These are phyloP conservation scores for Uloborus plumipes DNA, from an alignment of 2,888 invertebrate species.

Conservation along the genomic window DNA sequence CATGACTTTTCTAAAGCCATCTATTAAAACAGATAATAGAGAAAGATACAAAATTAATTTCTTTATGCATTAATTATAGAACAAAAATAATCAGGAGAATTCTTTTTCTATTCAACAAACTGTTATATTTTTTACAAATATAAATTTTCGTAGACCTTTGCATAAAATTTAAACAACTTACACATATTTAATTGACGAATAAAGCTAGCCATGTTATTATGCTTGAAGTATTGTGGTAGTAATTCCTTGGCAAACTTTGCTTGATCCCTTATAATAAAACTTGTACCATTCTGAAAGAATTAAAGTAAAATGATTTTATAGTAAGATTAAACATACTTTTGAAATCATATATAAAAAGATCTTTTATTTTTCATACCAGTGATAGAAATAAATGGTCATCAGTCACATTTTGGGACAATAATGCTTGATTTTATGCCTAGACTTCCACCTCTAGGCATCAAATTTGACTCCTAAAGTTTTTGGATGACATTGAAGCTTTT, in stretches of 20 bases:
- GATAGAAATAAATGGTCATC: too few relatives aligned
- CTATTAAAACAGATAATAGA: slow-evolving; percentile 72
- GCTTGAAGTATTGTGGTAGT: slow-evolving; percentile 96
- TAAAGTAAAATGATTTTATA: too few relatives aligned
- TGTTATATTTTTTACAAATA: not conserved
- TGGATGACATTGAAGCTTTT: too few relatives aligned
- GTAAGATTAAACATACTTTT: too few relatives aligned
- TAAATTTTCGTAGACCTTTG: too few relatives aligned
- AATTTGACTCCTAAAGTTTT: too few relatives aligned
- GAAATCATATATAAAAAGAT: too few relatives aligned
- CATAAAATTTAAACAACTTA: slow-evolving; percentile 75
- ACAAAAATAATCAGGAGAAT: not conserved
- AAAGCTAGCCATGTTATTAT: slow-evolving; percentile 99
- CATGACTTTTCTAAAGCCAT: slow-evolving; percentile 96
- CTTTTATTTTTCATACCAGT: too few relatives aligned
- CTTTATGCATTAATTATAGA: not conserved
- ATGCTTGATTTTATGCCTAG: too few relatives aligned
- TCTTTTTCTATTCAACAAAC: not conserved
- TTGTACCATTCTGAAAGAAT: slow-evolving; percentile 79
- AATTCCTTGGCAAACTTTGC: slow-evolving; percentile 92
- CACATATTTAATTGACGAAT: slow-evolving; percentile 99
- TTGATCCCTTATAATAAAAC: slow-evolving; percentile 95
- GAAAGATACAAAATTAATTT: not conserved
- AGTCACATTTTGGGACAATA: too few relatives aligned
- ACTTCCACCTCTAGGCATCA: too few relatives aligned